A percentile compares a stretch with the other conserved stretches of the same genome.
phyloP scores from a whole-genome alignment of 1,140 invertebrate genomes.

The Chrysopa pallens region DNA sequence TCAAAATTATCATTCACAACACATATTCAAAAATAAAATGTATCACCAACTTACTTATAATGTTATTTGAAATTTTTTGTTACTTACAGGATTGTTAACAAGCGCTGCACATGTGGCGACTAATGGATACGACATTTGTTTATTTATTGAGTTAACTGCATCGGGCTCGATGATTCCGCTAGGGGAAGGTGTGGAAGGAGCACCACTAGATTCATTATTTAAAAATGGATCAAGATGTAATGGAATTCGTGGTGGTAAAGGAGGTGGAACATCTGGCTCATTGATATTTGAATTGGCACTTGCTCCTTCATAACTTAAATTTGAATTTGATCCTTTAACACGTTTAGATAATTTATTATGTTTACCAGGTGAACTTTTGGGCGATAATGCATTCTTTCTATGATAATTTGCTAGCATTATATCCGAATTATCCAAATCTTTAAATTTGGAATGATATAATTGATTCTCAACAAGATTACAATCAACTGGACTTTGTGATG shows the following conservation, averaged over 20 bases:
- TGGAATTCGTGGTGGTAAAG: constrained; percentile 37
- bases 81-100: constrained; percentile 27
- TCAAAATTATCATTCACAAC: no score
- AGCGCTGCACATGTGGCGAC: constrained; percentile 24
- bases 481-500: no score
- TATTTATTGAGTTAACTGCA: constrained; percentile 32
- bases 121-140: constrained; percentile 36
- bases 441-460: background rate
- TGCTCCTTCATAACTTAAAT: background rate
- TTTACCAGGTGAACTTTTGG: no score
- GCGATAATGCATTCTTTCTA: constrained; percentile 2
- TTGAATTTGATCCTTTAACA: background rate
- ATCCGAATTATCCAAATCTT: background rate
- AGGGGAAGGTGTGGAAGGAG: constrained; percentile 19
- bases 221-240: constrained; percentile 4
- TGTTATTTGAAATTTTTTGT: constrained; percentile 2
- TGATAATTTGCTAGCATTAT: constrained; percentile 2
- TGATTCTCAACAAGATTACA: background rate
- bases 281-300: background rate
- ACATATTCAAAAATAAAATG: no score
- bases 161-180: constrained; percentile 26
- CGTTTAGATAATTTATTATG: background rate
- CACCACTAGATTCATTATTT: constrained; percentile 9
- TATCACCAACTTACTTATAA: background rate
- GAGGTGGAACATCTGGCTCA: constrained; percentile 29